These are phyloP conservation scores for Ailuropoda melanoleuca DNA, from an alignment of 2,113 vertebrate genomes.

Conservation along the genomic window DNA sequence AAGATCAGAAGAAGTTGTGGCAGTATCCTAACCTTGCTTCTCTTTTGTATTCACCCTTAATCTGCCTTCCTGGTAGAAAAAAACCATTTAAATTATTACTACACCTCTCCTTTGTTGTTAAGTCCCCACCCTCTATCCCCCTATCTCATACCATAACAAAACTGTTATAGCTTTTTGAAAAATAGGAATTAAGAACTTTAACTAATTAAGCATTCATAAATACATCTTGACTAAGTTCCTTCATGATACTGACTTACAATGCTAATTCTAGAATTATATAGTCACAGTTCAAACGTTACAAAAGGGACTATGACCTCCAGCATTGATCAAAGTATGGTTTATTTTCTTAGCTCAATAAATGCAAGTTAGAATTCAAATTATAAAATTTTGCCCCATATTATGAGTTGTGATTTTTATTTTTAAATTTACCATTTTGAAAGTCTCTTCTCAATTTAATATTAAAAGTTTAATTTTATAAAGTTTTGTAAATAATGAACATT, in stretches of 20 bases:
- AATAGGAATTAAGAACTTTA: background rate
- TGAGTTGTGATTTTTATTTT: slow-evolving; percentile 4
- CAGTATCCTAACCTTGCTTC: background rate
- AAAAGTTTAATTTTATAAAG: background rate
- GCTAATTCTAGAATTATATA: background rate
- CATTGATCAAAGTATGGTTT: background rate
- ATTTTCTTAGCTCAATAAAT: background rate
- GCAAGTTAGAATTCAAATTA: background rate
- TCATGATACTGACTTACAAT: background rate
- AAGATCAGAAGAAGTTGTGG: slow-evolving; percentile 51
- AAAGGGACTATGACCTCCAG: background rate
- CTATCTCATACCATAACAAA: background rate
- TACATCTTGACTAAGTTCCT: background rate
- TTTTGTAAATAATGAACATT: background rate
- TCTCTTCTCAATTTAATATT: background rate
- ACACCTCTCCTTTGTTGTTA: background rate
- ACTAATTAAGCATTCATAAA: background rate
- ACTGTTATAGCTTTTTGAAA: background rate
- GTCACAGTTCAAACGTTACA: background rate
- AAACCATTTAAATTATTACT: background rate
- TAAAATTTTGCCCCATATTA: background rate
- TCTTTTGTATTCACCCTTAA: background rate
- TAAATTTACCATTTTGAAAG: slow-evolving; percentile 4
- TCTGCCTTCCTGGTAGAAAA: background rate
- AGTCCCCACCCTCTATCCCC: background rate